Conservation (phyloP, 53 echinoderm and acorn worm species). For the Echinarachnius parma region DNA sequence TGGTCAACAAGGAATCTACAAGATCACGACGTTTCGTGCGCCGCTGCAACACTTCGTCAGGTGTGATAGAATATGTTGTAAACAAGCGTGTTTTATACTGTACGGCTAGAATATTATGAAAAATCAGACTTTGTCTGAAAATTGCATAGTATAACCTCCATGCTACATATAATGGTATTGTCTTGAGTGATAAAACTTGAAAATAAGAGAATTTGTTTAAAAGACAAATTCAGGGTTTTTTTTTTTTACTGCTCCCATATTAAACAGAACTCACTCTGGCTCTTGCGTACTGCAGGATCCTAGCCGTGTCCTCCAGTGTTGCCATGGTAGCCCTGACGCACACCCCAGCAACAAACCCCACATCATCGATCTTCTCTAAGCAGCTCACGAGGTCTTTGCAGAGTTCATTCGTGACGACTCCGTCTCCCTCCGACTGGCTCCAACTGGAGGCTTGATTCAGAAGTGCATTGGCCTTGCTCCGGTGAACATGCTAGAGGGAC, state of each 20-base stretch:
- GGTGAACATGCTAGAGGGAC: slow-evolving; percentile 64
- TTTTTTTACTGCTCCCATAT: not conserved
- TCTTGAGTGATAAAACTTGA: no score
- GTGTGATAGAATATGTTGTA: no score
- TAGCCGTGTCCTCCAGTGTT: slow-evolving; percentile 53
- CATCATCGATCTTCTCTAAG: slow-evolving; percentile 66
- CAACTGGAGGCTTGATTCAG: slow-evolving; percentile 66
- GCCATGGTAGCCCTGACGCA: slow-evolving; percentile 71
- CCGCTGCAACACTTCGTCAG: no score
- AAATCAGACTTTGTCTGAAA: not conserved
- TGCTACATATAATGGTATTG: no score
- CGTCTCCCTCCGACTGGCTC: slow-evolving; percentile 20
- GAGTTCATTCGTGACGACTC: slow-evolving; percentile 17
- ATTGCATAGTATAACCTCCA: no score
- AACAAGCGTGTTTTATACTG: no score
- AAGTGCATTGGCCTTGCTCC: slow-evolving; percentile 61
- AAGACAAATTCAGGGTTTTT: no score
- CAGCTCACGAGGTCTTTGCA: slow-evolving; percentile 55
- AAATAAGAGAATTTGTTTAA: no score
- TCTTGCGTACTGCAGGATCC: slow-evolving; percentile 69
- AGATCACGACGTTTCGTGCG: no score
- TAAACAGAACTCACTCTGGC: slow-evolving; percentile 52
- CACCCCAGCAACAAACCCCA: slow-evolving; percentile 56
- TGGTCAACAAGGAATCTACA: no score
- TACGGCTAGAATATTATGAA: not conserved